These are phyloP conservation scores for Papilio gigon DNA, from an alignment of 2,888 invertebrate genomes.

Conservation along the genomic window DNA sequence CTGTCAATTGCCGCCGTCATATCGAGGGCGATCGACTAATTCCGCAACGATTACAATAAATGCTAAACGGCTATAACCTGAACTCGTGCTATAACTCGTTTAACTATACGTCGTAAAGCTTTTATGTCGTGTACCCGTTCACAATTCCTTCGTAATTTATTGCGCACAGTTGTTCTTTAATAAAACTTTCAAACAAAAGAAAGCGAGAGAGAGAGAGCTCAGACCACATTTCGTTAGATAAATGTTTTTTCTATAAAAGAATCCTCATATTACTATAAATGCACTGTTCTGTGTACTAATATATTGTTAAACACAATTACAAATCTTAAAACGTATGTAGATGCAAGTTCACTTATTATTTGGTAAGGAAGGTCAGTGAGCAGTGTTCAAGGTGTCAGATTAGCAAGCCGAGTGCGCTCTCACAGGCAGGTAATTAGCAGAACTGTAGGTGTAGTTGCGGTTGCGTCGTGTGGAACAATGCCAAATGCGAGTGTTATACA, in stretches of 20 bases:
- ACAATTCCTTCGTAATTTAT: neutral
- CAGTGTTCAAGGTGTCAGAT: constrained; percentile 16
- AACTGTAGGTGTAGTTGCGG: constrained; percentile 8
- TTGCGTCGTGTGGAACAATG: constrained; percentile 22
- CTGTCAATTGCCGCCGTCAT: constrained; percentile 64
- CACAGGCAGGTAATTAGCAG: constrained; percentile 12
- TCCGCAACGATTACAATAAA: constrained; percentile 29
- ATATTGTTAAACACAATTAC: no score
- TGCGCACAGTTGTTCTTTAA: neutral
- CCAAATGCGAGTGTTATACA: constrained; percentile 7
- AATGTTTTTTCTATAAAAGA: no score
- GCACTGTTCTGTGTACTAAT: no score
- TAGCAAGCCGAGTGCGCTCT: neutral
- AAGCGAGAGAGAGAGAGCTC: no score
- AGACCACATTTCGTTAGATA: no score
- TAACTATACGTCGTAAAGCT: neutral
- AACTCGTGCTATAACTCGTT: constrained; percentile 7
- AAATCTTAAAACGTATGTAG: no score
- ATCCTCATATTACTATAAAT: no score
- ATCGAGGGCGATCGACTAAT: constrained; percentile 59
- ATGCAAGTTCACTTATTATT: neutral
- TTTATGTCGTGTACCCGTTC: constrained; percentile 5
- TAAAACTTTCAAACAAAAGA: neutral
- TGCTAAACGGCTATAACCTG: constrained; percentile 16
- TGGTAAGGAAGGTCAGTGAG: constrained; percentile 34